phyloP scores from a whole-genome alignment of 2,113 vertebrate genomes.

The Siphamia tubifer region DNA sequence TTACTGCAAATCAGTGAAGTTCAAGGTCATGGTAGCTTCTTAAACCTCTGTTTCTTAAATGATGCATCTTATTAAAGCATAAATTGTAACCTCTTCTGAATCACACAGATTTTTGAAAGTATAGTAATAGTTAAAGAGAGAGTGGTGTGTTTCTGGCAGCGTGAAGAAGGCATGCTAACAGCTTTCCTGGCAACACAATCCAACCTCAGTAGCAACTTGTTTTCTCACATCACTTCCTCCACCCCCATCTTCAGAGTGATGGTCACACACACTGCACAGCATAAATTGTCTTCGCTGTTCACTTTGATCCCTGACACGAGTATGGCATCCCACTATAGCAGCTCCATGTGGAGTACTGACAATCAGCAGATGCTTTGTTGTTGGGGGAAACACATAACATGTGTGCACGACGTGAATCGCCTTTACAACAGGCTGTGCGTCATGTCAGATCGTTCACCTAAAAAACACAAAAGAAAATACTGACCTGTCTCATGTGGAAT shows the following conservation, averaged over 20 bases:
- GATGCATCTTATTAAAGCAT: too few relatives aligned
- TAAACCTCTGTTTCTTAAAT: background rate
- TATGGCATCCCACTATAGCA: constrained; percentile 53
- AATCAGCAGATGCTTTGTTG: constrained; percentile 54
- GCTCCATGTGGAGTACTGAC: constrained; percentile 49
- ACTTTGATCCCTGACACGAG: constrained; percentile 68
- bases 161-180: background rate
- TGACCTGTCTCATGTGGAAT: constrained; percentile 7
- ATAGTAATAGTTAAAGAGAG: background rate
- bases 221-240: constrained; percentile 48
- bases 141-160: too few relatives aligned
- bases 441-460: constrained; percentile 12
- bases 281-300: constrained; percentile 66
- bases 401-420: constrained; percentile 22
- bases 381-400: constrained; percentile 39
- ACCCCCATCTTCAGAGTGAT: constrained; percentile 30
- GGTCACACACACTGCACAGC: constrained; percentile 71
- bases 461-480: constrained; percentile 10
- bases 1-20: background rate
- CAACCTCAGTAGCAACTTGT: constrained; percentile 2
- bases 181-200: constrained; percentile 12
- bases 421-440: constrained; percentile 5
- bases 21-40: background rate
- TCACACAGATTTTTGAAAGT: background rate
- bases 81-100: background rate